These are phyloP conservation scores for Ictalurus punctatus DNA, from an alignment of 2,113 vertebrate species.

Conservation along the genomic window DNA sequence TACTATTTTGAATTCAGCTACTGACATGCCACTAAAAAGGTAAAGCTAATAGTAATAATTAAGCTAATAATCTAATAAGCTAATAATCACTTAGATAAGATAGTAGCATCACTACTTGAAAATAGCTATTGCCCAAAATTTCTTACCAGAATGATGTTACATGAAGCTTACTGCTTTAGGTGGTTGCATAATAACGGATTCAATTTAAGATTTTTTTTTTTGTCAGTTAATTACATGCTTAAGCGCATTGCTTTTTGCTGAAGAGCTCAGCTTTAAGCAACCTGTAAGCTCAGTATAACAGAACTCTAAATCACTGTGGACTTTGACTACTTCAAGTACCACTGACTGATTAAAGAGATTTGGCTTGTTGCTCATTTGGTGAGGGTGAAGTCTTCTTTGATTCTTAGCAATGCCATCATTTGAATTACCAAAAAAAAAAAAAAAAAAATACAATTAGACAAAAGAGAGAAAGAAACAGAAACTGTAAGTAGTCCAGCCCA, in stretches of 20 bases:
- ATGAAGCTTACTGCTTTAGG: neutral
- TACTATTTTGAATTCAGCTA: neutral
- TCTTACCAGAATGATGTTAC: neutral
- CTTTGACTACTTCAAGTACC: neutral
- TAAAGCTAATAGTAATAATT: too few relatives aligned
- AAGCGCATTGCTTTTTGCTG: neutral
- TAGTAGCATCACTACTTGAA: neutral
- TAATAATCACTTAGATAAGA: too few relatives aligned
- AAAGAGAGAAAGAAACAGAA: neutral
- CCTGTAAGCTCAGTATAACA: neutral
- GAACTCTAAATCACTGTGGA: neutral
- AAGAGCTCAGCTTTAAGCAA: neutral
- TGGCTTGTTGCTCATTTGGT: slow-evolving; percentile 20
- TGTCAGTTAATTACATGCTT: neutral
- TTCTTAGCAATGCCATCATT: slow-evolving; percentile 45
- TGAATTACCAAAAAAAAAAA: slow-evolving; percentile 47
- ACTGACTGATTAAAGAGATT: slow-evolving; percentile 29
- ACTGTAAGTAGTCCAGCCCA: neutral
- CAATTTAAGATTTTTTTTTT: neutral
- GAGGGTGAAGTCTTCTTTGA: slow-evolving; percentile 36
- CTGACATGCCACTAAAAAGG: neutral
- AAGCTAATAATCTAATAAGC: too few relatives aligned
- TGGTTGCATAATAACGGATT: neutral
- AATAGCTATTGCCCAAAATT: neutral
- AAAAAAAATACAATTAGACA: slow-evolving; percentile 2